Conservation (phyloP, 1,140 invertebrate genomes). For the Temnothorax longispinosus region DNA sequence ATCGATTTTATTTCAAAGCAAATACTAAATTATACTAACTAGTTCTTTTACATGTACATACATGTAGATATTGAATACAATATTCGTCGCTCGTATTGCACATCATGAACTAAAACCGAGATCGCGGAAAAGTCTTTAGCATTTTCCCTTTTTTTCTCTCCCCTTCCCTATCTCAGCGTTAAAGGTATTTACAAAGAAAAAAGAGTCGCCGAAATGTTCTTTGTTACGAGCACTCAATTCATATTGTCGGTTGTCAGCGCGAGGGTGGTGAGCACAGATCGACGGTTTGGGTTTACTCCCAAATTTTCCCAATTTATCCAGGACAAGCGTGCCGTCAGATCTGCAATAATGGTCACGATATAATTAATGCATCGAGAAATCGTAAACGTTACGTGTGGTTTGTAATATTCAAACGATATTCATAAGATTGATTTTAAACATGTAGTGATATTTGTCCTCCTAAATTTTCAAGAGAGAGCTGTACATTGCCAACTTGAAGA, state of each 20-base stretch:
- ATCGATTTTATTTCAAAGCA: conserved; percentile 75
- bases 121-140: conserved; percentile 27
- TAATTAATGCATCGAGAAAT: neutral
- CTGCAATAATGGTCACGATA: conserved; percentile 85
- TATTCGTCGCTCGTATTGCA: conserved; percentile 80
- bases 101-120: conserved; percentile 79
- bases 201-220: conserved; percentile 9
- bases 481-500: neutral
- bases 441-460: neutral
- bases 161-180: conserved; percentile 58
- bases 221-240: conserved; percentile 81
- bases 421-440: neutral
- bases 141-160: neutral
- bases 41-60: conserved; percentile 63
- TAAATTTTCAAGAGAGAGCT: neutral
- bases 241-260: conserved; percentile 92
- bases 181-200: conserved; percentile 82
- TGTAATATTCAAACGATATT: neutral
- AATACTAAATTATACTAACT: conserved; percentile 75
- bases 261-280: conserved; percentile 93
- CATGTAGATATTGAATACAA: conserved; percentile 73
- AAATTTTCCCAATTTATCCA: conserved; percentile 99
- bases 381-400: neutral
- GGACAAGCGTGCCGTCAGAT: conserved; percentile 97
- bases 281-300: conserved; percentile 95